Evolutionary conservation across 35 echinoderm and acorn worm species (phyloP), one percentile per base, ranked within the genome.

Genomic region (Strongylocentrotus purpuratus): DNA sequence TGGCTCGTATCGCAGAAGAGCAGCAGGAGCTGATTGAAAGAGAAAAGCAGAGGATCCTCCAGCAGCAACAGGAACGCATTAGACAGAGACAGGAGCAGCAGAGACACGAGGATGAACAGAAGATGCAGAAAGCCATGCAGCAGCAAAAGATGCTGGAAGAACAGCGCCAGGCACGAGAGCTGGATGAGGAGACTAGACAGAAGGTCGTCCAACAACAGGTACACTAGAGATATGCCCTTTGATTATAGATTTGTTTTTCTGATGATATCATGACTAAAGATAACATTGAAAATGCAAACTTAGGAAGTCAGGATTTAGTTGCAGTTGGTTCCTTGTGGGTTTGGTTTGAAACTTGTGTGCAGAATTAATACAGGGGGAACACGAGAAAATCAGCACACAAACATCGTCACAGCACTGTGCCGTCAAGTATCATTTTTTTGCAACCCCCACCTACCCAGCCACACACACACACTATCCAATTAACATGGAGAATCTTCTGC

Each of bases 71-170:
- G 94, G 96, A 99, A 55, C 47, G 95, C 13, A 95, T 99, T 17
- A 89, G 95, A 55, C 96, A 98, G 61, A 95, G 97, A 86, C 96
- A 98, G 86, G 97, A 97, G 92, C 95, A 98, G 87, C 96, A 98
- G 88, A 58, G 96, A 93, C 95, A 94, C 14, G 86, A 96, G 59
- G 98, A 99, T 85, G 97, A 97, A 86, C 97, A 99, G 71, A 96
- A 97, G 65, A 95, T 94, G 88, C 86, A 96, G 95, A 99, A 99
- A 94, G 98, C 95, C 47, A 60, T 96, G 20, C 96, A 97, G 48
- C 98, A 99, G 85, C 98, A 99, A 94, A 96, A 99, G 88, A 97
- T 99, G 96, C 87, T 99, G 58, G 98, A 96, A 65, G 96, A 94
- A 71, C 97, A 97, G 78, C 85, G 94, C 48, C 88, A 65, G 78